These are phyloP conservation scores for Cyprinodon brontotheroides DNA, from an alignment of 2,113 vertebrate genomes.

Conservation along the genomic window DNA sequence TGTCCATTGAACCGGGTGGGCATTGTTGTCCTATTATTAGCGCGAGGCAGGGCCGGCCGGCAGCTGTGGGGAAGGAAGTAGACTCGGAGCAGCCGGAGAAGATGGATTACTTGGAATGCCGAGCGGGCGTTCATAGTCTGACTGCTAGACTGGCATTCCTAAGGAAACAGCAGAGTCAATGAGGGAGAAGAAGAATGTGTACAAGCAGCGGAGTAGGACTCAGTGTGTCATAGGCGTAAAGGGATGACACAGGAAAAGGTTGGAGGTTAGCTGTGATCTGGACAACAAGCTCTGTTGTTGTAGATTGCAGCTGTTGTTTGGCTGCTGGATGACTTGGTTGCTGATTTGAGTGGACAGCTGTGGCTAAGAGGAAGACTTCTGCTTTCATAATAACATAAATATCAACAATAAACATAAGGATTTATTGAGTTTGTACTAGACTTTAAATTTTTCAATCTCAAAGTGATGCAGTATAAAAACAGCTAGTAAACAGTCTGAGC, in stretches of 20 bases:
- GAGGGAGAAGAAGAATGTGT: constrained; percentile 32
- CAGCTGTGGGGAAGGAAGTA: constrained; percentile 80
- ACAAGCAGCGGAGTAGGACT: constrained; percentile 26
- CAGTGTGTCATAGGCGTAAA: constrained; percentile 17
- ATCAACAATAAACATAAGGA: too few relatives aligned
- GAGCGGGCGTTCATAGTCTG: constrained; percentile 61
- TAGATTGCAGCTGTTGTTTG: constrained; percentile 25
- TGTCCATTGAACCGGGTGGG: constrained; percentile 37
- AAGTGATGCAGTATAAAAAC: too few relatives aligned
- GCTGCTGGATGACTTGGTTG: background rate
- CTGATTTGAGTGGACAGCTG: background rate
- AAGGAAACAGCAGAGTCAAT: constrained; percentile 36
- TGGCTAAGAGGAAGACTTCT: background rate
- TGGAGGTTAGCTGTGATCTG: constrained; percentile 25
- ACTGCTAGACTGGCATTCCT: constrained; percentile 61
- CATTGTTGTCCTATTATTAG: constrained; percentile 84
- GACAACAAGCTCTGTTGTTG: constrained; percentile 3
- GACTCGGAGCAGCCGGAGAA: constrained; percentile 64
- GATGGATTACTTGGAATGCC: constrained; percentile 66
- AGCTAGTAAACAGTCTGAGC: background rate
- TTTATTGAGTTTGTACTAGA: too few relatives aligned
- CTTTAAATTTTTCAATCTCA: background rate
- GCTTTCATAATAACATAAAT: background rate
- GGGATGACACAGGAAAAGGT: constrained; percentile 13
- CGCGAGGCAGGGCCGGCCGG: constrained; percentile 45